These are phyloP conservation scores for Intellagama lesueurii DNA, from an alignment of 2,797 vertebrate genomes.

Conservation along the genomic window DNA sequence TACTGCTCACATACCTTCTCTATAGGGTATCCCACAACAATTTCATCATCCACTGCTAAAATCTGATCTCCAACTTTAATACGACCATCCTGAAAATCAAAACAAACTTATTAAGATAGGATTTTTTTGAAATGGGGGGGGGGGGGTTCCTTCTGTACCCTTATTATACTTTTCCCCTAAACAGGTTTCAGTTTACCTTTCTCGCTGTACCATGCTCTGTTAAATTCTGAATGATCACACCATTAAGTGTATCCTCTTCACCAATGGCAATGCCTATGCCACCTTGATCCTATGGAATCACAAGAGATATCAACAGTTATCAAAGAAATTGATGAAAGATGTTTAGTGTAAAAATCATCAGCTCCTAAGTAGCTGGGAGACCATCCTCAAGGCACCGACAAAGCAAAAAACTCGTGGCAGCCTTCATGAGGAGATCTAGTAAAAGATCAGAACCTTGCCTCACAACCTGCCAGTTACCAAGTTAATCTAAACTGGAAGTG, in stretches of 20 bases:
- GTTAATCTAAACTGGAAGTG: neutral
- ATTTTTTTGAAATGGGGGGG: neutral
- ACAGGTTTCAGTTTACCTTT: slow-evolving; percentile 73
- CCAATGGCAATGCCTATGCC: slow-evolving; percentile 86
- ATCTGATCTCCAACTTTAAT: slow-evolving; percentile 87
- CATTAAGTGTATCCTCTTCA: slow-evolving; percentile 83
- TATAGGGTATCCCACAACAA: slow-evolving; percentile 82
- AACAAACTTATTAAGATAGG: neutral
- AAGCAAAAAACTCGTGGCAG: neutral
- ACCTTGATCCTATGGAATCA: slow-evolving; percentile 83
- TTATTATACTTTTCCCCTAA: neutral
- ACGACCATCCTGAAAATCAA: slow-evolving; percentile 83
- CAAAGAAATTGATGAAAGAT: slow-evolving; percentile 8
- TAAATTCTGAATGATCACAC: slow-evolving; percentile 84
- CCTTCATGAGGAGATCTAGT: neutral
- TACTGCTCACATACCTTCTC: slow-evolving; percentile 83
- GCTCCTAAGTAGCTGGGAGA: neutral
- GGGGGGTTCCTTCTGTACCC: neutral
- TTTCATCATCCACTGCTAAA: slow-evolving; percentile 87
- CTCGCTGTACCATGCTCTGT: slow-evolving; percentile 83
- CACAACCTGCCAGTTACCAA: neutral
- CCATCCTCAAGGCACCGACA: neutral
- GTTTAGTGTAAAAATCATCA: neutral
- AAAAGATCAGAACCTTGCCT: neutral
- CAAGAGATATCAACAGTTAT: slow-evolving; percentile 30